Base-by-base conservation (phyloP, 2,888 invertebrate species). In the Galeruca laticollis region DNA sequence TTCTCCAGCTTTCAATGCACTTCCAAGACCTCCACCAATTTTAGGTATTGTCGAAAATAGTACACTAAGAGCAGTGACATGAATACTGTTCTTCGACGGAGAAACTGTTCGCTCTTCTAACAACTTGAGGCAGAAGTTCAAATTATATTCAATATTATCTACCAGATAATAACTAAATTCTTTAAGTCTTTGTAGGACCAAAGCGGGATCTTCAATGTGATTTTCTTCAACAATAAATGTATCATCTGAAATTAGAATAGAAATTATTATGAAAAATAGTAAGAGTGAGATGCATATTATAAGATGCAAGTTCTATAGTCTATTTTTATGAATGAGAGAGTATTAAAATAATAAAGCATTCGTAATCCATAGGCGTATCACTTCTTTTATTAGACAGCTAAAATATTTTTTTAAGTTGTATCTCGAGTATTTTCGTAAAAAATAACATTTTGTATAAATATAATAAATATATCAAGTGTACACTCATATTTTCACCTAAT, bases 131-230 rank as follows among this genome's bases (percentile, higher is more conserved):
- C 70, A 76, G 15, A 75, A 70, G 47, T 70, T 70, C 21, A 76
- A 35, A 62, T 73, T 73, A 3, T 63, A 18, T 65, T 76, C 76
- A 4, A 75, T 37, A 10, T 64, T 71, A 65, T 76, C 73, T 9
- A 66, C 66, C 4, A 75, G 60, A 56, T 76, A 75, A 20, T 51
- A 73, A 0, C 71, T 26, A 35, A 75, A 76, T 57, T 73, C 64
- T 65, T 72, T 70, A 11, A 73, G 65, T 65, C 70, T 63, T 33
- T 73, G 57, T 11, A 65, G 43, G 9, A 60, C 68, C 15, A 26
- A 18, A n/a, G 18, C 6, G 10, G 31, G 8, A 33, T 70, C 62
- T 51, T 10, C 40, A 15, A 15, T 21, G 21, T 11, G 47, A 18
- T 59, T 11, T 10, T 9, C 2, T 26, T 66, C 63, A 10, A 71